Evolutionary conservation across 2,113 vertebrate species (phyloP).

Genomic region (Sinocyclocheilus rhinocerous): DNA sequence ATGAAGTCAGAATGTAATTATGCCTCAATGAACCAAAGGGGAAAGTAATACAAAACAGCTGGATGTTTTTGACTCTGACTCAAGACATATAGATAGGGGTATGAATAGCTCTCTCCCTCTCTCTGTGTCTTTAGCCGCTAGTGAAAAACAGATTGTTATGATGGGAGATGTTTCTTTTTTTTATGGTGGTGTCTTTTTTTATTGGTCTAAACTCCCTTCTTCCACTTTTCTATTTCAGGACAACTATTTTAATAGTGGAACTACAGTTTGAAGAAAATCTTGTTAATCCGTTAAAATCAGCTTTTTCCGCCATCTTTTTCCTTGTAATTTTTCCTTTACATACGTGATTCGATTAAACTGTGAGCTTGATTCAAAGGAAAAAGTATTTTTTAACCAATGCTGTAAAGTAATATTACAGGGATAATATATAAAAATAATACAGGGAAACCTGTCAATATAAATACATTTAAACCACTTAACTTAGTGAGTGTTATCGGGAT

Average conservation of each 20-base stretch:
- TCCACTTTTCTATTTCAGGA: neutral
- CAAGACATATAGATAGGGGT: conserved; percentile 76
- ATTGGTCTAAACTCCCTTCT: neutral
- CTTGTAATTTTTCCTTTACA: no score
- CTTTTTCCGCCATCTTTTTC: no score
- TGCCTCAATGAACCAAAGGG: conserved; percentile 82
- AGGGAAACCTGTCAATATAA: neutral
- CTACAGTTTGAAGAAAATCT: no score
- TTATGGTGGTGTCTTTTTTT: conserved; percentile 4
- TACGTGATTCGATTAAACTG: no score
- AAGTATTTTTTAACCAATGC: neutral
- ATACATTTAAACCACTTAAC: no score
- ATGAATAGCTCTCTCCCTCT: conserved; percentile 61
- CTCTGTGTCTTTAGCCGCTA: neutral
- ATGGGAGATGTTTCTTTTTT: conserved; percentile 3
- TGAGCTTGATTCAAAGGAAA: neutral
- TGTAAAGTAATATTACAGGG: neutral
- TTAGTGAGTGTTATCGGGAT: no score
- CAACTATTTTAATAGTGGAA: neutral
- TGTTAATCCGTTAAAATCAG: no score
- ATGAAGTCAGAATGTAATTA: conserved; percentile 86
- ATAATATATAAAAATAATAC: neutral
- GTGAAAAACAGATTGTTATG: conserved; percentile 13
- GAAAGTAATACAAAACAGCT: conserved; percentile 82
- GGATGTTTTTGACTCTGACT: conserved; percentile 72